Evolutionary conservation across 2,797 vertebrate species (phyloP).

Genomic region (Myotis findleyi): DNA sequence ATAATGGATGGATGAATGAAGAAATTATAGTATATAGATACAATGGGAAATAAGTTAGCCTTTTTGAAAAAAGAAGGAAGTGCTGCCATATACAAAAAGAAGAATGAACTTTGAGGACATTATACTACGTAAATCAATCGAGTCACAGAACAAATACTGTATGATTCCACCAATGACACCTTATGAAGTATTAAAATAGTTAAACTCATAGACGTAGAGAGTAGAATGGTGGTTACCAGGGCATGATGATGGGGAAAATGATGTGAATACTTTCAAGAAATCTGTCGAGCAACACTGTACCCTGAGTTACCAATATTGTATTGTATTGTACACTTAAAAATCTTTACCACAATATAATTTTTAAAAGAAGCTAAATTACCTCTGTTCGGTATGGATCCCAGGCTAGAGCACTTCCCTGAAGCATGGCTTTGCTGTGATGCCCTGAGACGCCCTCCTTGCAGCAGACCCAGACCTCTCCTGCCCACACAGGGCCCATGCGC

Average conservation of each 20-base stretch:
- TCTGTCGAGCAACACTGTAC: neutral
- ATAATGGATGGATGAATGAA: neutral
- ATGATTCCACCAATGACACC: neutral
- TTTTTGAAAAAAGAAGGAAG: neutral
- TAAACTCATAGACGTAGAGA: neutral
- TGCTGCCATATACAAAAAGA: neutral
- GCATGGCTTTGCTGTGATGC: slow-evolving; percentile 91
- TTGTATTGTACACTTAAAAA: neutral
- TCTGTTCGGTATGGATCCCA: rapidly evolving
- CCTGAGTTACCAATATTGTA: neutral
- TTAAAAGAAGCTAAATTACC: neutral
- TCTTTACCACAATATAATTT: neutral
- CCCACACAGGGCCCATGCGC: slow-evolving; percentile 90
- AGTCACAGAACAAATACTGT: neutral
- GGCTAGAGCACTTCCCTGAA: slow-evolving; percentile 91
- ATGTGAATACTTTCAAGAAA: neutral
- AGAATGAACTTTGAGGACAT: neutral
- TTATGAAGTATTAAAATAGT: neutral
- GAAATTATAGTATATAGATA: neutral
- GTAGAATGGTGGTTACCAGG: neutral
- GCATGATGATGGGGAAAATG: neutral
- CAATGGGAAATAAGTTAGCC: neutral
- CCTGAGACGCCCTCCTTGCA: slow-evolving; percentile 94
- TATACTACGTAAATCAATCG: neutral
- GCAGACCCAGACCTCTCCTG: slow-evolving; percentile 93